Evolutionary conservation across 2,113 vertebrate genomes (phyloP).

Genomic region (Murina feae): DNA sequence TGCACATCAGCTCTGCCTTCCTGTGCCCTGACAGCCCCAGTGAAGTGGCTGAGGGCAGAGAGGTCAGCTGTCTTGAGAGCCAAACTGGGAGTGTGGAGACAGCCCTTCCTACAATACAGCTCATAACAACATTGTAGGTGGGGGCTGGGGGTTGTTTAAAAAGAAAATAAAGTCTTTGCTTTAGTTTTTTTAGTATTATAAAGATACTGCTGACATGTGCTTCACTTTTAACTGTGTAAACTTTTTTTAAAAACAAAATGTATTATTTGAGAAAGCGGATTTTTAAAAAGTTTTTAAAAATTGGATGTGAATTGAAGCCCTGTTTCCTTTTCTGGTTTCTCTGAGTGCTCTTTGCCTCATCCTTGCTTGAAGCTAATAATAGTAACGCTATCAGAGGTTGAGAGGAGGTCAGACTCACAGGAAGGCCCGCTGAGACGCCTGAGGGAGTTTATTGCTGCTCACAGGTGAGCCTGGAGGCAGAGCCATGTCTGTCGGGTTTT

Average conservation of each 20-base stretch:
- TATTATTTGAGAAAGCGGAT: slow-evolving; percentile 88
- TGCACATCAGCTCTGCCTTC: neutral
- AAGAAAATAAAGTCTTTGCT: slow-evolving; percentile 88
- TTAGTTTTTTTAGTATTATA: slow-evolving; percentile 99
- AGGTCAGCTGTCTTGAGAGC: neutral
- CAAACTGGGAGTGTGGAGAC: neutral
- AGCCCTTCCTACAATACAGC: slow-evolving; percentile 82
- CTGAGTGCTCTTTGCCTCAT: neutral
- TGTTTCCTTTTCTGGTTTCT: neutral
- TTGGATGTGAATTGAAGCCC: neutral
- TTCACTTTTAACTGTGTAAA: slow-evolving; percentile 96
- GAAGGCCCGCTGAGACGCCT: neutral
- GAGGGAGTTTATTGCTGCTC: neutral
- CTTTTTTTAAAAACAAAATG: slow-evolving; percentile 85
- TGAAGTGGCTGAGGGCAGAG: neutral
- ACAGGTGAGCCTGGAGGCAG: neutral
- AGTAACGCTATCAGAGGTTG: neutral
- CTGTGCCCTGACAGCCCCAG: neutral
- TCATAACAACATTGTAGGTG: slow-evolving; percentile 87
- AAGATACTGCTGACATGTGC: slow-evolving; percentile 95
- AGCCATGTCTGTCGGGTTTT: neutral
- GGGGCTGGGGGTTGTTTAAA: slow-evolving; percentile 82
- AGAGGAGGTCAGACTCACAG: neutral
- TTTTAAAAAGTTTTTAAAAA: slow-evolving; percentile 77
- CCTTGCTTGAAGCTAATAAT: neutral